Evolutionary conservation across 2,888 invertebrate genomes (phyloP), one percentile per base, ranked within the genome.

Genomic region (Anthophora plumipes): DNA sequence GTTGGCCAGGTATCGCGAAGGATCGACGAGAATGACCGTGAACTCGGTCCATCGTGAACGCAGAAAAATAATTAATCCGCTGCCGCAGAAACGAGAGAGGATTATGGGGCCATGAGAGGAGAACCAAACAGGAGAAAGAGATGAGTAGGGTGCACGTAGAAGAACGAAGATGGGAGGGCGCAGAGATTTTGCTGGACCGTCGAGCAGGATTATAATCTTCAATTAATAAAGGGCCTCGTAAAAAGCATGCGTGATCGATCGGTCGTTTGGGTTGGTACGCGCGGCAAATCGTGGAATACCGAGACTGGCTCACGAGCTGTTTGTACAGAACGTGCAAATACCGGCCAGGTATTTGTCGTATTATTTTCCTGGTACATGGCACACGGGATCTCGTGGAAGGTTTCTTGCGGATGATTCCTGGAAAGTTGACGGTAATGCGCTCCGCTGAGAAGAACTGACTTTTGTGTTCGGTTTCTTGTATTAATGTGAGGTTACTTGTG

Each of bases 31-130:
- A 37, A 77, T 64, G 81, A n/a, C 67, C 72, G 63, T 77, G 79
- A 82, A 81, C 70, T 39, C 41, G n/a, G 43, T 25, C 59, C 31
- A 52, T 43, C 66, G 59, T n/a, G 68, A 61, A 43, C 48, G 48
- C 69, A 83, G 75, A 84, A 88, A 89, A 87, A 86, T 89, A 88
- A 89, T 89, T 88, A 84, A 89, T 89, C 86, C 86, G 60, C 31
- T 14, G 82, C 31, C 52, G 68, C 41, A 57, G 70, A 72, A 75
- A 80, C 60, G 76, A 57, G 68, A 57, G 74, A 70, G 77, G 77
- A 87, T 84, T 85, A 85, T 43, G 41, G 60, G 4, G 50, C 14
- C 11, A 37, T n/a, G n/a, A 39, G 60, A 41, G 55, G 46, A 46
- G 25, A 67, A 41, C 8, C 46, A 20, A 22, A 6, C 20, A 11